Conservation (phyloP, 1,140 invertebrate genomes). For the Aphelenchoides avenae region DNA sequence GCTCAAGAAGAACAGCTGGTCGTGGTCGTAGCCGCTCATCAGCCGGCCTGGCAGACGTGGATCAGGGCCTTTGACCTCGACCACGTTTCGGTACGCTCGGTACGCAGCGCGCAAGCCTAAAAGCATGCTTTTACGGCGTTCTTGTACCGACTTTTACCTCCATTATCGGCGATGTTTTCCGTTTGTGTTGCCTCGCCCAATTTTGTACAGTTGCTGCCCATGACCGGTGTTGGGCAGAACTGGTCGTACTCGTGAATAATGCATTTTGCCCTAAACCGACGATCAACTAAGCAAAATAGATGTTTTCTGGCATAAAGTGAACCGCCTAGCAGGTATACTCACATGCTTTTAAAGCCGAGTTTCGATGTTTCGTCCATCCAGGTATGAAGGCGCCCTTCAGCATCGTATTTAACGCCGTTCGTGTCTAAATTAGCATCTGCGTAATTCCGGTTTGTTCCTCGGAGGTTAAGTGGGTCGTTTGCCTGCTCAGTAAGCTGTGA, state of each 20-base stretch:
- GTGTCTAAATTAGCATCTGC: conserved; percentile 33
- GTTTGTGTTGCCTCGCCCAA: conserved; percentile 53
- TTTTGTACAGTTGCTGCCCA: too few species aligned
- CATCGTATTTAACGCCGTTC: conserved; percentile 47
- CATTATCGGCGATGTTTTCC: conserved; percentile 63
- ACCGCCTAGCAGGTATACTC: too few species aligned
- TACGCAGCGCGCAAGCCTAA: conserved; percentile 46
- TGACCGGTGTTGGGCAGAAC: too few species aligned
- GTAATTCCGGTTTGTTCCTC: not conserved
- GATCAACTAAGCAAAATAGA: too few species aligned
- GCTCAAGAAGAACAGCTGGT: conserved; percentile 46
- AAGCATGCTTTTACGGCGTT: not conserved
- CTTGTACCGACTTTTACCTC: conserved; percentile 31
- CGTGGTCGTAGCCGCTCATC: conserved; percentile 23
- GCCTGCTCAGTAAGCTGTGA: too few species aligned
- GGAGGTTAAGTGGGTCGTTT: too few species aligned
- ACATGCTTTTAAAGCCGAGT: conserved; percentile 21
- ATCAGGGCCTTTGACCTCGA: conserved; percentile 31
- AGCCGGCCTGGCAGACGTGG: conserved; percentile 27
- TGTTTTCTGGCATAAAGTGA: too few species aligned
- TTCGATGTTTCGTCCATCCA: conserved; percentile 41
- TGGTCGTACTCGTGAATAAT: conserved; percentile 19
- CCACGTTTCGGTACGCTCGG: conserved; percentile 16
- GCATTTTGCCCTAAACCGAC: conserved; percentile 31
- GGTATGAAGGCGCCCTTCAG: conserved; percentile 13